Conservation (phyloP, 2,888 invertebrate species). For the Andrena flavipes region DNA sequence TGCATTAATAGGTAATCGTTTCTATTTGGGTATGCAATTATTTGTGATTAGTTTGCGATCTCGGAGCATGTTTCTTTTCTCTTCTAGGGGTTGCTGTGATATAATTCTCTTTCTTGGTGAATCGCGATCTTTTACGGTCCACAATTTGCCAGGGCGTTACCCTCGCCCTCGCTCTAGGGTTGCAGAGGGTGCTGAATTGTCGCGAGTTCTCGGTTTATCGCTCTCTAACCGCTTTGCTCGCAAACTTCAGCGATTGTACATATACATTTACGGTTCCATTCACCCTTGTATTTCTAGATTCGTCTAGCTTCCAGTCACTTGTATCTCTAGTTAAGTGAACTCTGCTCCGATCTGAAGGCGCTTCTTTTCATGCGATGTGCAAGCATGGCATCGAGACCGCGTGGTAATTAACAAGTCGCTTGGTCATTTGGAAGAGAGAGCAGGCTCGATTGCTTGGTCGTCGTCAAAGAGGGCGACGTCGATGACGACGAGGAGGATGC, state of each 20-base stretch:
- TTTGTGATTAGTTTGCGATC: too few species aligned
- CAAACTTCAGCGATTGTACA: neutral
- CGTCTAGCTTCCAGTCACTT: too few species aligned
- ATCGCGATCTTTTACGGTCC: slow-evolving; percentile 74
- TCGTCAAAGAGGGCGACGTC: slow-evolving; percentile 53
- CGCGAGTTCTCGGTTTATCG: slow-evolving; percentile 35
- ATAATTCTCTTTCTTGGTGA: slow-evolving; percentile 61
- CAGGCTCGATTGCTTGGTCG: slow-evolving; percentile 44
- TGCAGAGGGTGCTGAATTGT: slow-evolving; percentile 58
- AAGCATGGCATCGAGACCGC: slow-evolving; percentile 9
- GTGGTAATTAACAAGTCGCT: slow-evolving; percentile 50
- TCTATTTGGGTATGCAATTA: too few species aligned
- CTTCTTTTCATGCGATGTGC: neutral
- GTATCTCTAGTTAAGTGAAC: too few species aligned
- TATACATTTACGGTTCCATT: too few species aligned
- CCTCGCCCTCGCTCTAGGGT: slow-evolving; percentile 36
- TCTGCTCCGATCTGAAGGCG: too few species aligned
- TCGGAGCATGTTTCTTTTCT: neutral
- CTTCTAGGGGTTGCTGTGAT: slow-evolving; percentile 7
- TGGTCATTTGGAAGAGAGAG: slow-evolving; percentile 23
- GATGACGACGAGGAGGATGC: slow-evolving; percentile 55
- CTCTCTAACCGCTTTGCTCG: slow-evolving; percentile 25
- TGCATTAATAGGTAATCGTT: too few species aligned
- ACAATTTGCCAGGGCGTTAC: slow-evolving; percentile 79
- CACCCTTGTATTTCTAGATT: too few species aligned